A percentile compares a stretch with the other conserved stretches of the same genome.
phyloP scores from a whole-genome alignment of 2,888 invertebrate species.

The Tridacna gigas region DNA sequence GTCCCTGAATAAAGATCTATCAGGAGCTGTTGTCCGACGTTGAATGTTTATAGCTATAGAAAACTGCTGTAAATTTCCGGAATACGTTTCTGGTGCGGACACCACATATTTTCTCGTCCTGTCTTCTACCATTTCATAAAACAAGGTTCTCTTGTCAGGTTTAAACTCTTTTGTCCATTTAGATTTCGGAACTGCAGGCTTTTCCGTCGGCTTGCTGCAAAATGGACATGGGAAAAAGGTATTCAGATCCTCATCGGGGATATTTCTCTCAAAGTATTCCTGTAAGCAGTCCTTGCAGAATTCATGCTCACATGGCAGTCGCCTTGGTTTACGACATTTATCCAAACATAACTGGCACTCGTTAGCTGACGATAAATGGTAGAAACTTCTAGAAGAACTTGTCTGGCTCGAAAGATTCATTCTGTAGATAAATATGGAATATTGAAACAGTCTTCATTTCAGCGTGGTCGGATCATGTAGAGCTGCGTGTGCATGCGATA shows the following conservation, averaged over 20 bases:
- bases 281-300: constrained; percentile 43
- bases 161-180: constrained; percentile 39
- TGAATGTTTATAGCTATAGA: not conserved
- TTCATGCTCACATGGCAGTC: constrained; percentile 45
- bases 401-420: not conserved
- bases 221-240: constrained; percentile 34
- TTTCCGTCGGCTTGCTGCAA: constrained; percentile 21
- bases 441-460: no score
- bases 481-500: no score
- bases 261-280: constrained; percentile 21
- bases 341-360: constrained; percentile 40
- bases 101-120: not conserved
- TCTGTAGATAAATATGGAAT: not conserved
- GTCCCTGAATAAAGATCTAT: not conserved
- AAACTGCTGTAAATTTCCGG: not conserved
- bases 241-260: constrained; percentile 1
- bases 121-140: not conserved
- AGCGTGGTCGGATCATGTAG: no score
- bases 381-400: constrained; percentile 8
- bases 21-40: constrained; percentile 3
- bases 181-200: constrained; percentile 26
- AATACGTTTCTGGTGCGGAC: not conserved
- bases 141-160: constrained; percentile 18
- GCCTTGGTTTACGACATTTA: constrained; percentile 32
- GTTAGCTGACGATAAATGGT: constrained; percentile 29